These are phyloP conservation scores for Tinea pellionella DNA, from an alignment of 2,888 invertebrate genomes.

Conservation along the genomic window DNA sequence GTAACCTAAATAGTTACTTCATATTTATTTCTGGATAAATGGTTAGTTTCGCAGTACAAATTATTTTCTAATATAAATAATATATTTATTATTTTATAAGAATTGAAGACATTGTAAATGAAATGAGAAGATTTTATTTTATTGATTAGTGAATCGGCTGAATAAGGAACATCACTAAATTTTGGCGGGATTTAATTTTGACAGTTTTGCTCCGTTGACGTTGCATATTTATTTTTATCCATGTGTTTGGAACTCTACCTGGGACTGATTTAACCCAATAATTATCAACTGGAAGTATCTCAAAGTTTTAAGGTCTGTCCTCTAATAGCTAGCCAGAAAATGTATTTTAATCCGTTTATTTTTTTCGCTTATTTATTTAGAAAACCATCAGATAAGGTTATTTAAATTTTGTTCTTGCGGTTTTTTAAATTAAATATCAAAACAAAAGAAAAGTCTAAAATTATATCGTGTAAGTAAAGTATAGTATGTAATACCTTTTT, in stretches of 20 bases:
- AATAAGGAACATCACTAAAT: neutral
- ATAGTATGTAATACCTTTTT: too few relatives aligned
- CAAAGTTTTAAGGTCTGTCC: too few relatives aligned
- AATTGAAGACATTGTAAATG: too few relatives aligned
- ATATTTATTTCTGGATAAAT: neutral
- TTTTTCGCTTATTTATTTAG: neutral
- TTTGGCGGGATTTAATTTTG: neutral
- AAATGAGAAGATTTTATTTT: too few relatives aligned
- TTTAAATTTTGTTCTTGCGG: neutral
- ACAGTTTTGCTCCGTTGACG: neutral
- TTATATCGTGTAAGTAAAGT: too few relatives aligned
- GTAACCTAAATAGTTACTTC: neutral
- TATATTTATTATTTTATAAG: neutral
- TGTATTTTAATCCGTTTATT: neutral
- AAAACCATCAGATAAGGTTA: neutral
- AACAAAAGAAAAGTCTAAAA: too few relatives aligned
- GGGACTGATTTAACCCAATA: too few relatives aligned
- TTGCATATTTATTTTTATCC: neutral
- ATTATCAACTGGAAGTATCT: too few relatives aligned
- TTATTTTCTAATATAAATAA: too few relatives aligned
- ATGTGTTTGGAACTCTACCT: too few relatives aligned
- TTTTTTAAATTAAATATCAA: too few relatives aligned
- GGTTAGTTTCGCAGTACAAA: neutral
- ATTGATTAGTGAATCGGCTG: too few relatives aligned
- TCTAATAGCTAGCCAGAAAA: neutral